Base-by-base conservation (phyloP, 2,113 vertebrate genomes). In the Sakesphorus luctuosus region DNA sequence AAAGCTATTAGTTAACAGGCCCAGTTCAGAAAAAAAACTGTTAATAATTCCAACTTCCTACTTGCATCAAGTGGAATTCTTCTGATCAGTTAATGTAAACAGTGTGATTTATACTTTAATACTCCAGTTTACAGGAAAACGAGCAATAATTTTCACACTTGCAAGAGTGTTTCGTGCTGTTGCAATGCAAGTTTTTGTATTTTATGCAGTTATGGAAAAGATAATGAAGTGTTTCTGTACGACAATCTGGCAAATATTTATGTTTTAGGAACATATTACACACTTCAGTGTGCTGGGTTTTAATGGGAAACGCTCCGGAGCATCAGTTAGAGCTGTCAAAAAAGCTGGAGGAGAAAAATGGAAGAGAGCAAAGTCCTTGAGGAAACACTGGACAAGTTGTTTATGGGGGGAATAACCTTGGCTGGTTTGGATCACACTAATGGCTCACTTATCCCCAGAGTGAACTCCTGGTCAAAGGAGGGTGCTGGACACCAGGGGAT, bases 11-110 rank as follows among this genome's bases (percentile, higher is more conserved):
- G 89, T 84, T 93, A 91, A 55, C 50, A 71, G 74, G n/a, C 7
- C 29, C 36, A 15, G 28, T 47, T 92, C 35, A 49, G 80, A 71
- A 77, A 53, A 90, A 74, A 36, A 26, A 40, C n/a, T 63, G 92
- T 93, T 86, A 80, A 90, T 93, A 81, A 84, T 79, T 91, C 58
- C 52, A 31, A 55, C n/a, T 96, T 95, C 95, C 95, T 90, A 72
- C 49, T 89, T 28, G 2, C 20, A 87, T 65, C 52, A 80, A 24
- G 72, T 68, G 69, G 84, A 92, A 59, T 93, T 92, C 33, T 93
- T 46, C 79, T 79, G 71, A 78, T 94, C 55, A 72, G 75, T 91
- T 81, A 59, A 78, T 84, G 56, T 61, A 87, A 95, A 76, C 77
- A 90, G 50, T n/a, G 24, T 68, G 86, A 95, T 92, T 95, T 94